These are phyloP conservation scores for Eunapius fragilis DNA, from an alignment of 37 sponge, comb jelly and placozoan species.

Conservation along the genomic window DNA sequence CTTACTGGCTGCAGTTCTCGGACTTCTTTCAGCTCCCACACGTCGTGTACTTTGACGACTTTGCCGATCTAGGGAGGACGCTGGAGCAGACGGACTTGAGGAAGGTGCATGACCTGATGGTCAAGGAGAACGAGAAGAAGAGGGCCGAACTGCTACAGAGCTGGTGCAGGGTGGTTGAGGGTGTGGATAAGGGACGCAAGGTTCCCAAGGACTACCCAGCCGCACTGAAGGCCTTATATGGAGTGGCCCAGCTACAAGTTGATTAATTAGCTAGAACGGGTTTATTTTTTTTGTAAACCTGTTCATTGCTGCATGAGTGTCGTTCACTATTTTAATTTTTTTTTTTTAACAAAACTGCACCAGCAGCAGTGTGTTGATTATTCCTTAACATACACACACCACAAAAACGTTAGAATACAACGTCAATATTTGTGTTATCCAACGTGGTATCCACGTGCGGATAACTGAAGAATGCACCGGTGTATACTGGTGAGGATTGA, in stretches of 20 bases:
- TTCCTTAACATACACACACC: too few relatives aligned
- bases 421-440: too few relatives aligned
- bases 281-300: background rate
- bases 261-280: background rate
- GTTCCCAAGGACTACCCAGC: constrained; percentile 31
- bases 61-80: constrained; percentile 23
- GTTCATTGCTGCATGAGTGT: too few relatives aligned
- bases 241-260: constrained; percentile 29
- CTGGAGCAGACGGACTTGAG: constrained; percentile 22
- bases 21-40: constrained; percentile 54
- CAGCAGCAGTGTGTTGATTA: too few relatives aligned
- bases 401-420: too few relatives aligned
- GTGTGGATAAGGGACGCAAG: background rate
- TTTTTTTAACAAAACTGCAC: background rate
- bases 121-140: constrained; percentile 1
- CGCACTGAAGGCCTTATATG: constrained; percentile 21
- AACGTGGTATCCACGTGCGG: too few relatives aligned
- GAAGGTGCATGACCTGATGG: constrained; percentile 35
- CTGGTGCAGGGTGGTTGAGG: constrained; percentile 37
- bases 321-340: background rate
- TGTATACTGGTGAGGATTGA: too few relatives aligned
- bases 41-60: constrained; percentile 45
- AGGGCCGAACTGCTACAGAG: constrained; percentile 11
- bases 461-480: too few relatives aligned
- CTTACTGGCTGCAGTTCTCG: constrained; percentile 54